Conservation (phyloP, 2,888 invertebrate species). For the Pseudococcus jackbeardsleyi region DNA sequence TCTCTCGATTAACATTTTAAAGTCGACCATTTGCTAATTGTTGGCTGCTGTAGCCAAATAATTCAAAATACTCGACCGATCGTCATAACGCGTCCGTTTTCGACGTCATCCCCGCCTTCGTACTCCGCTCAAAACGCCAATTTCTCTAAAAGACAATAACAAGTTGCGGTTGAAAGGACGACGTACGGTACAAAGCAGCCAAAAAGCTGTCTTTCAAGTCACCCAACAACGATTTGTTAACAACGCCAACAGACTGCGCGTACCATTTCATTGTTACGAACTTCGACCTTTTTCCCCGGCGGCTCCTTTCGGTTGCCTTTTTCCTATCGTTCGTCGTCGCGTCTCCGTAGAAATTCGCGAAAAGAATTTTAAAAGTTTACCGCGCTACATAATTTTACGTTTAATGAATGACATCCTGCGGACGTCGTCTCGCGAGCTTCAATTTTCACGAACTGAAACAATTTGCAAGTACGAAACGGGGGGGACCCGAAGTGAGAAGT, state of each 20-base stretch:
- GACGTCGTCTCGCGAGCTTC: not conserved
- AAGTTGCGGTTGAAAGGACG: slow-evolving; percentile 42
- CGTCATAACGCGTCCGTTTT: slow-evolving; percentile 8
- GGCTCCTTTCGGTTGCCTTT: not conserved
- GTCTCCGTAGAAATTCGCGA: not conserved
- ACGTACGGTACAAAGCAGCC: not conserved
- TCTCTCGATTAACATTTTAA: not conserved
- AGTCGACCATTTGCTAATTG: slow-evolving; percentile 12
- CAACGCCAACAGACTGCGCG: slow-evolving; percentile 3
- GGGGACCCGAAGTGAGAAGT: not conserved
- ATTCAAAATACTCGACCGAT: slow-evolving; percentile 36
- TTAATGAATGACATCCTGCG: slow-evolving; percentile 22
- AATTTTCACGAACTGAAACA: not conserved
- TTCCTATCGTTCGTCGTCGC: not conserved
- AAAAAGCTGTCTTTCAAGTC: slow-evolving; percentile 48
- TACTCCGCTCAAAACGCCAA: not conserved
- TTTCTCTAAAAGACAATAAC: slow-evolving; percentile 46
- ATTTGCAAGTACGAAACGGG: not conserved
- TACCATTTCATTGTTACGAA: slow-evolving; percentile 1
- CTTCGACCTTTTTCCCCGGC: slow-evolving; percentile 3
- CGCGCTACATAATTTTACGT: not conserved
- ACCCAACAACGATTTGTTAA: slow-evolving; percentile 32
- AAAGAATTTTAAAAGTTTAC: slow-evolving; percentile 17
- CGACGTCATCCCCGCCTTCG: not conserved
- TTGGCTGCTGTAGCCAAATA: not conserved